Evolutionary conservation across 1,140 invertebrate genomes (phyloP).

Genomic region (Cylas formicarius): DNA sequence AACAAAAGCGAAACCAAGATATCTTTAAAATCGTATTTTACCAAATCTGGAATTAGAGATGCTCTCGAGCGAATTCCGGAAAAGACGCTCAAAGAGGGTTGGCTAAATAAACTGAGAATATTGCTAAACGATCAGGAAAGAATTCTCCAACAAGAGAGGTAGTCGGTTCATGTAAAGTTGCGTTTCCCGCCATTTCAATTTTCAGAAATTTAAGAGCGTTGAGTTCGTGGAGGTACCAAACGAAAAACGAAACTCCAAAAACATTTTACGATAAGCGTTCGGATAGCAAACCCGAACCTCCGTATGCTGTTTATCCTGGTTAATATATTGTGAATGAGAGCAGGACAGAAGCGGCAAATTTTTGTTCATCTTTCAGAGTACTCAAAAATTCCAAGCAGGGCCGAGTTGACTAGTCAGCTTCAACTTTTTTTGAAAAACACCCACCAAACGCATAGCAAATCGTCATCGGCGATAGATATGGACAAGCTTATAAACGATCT

Average conservation of each 20-base stretch:
- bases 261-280: constrained; percentile 6
- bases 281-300: constrained; percentile 9
- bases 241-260: constrained; percentile 19
- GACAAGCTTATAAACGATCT: constrained; percentile 34
- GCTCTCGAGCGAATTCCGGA: constrained; percentile 13
- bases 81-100: constrained; percentile 29
- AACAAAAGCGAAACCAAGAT: constrained; percentile 25
- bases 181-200: no score
- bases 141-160: constrained; percentile 38
- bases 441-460: constrained; percentile 6
- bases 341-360: constrained; percentile 12
- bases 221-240: constrained; percentile 28
- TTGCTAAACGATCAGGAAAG: constrained; percentile 35
- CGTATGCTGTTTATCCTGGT: constrained; percentile 18
- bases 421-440: constrained; percentile 22
- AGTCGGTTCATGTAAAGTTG: no score
- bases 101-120: constrained; percentile 34
- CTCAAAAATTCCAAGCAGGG: constrained; percentile 26
- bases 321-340: no score
- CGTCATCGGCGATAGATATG: constrained; percentile 22
- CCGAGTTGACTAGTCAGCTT: constrained; percentile 25
- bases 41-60: constrained; percentile 14
- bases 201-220: constrained; percentile 30
- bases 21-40: constrained; percentile 28
- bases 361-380: constrained; percentile 27